Evolutionary conservation across 2,888 invertebrate species (phyloP).

Genomic region (Eilema depressum): DNA sequence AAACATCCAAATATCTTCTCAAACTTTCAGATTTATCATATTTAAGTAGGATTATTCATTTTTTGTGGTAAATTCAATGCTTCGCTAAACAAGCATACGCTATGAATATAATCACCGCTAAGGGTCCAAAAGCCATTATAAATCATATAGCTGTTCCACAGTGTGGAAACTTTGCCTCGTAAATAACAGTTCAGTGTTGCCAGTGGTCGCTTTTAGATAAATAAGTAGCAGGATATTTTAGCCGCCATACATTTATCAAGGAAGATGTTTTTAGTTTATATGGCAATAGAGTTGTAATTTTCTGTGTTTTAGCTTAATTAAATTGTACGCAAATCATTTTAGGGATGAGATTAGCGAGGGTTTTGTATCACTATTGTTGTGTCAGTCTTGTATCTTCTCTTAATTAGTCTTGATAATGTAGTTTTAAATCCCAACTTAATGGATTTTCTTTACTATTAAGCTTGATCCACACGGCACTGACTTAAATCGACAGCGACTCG

Average conservation of each 20-base stretch:
- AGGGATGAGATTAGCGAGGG: background rate
- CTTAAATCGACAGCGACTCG: no score
- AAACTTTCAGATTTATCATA: background rate
- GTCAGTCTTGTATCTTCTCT: no score
- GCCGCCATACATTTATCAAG: conserved; percentile 37
- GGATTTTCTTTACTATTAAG: no score
- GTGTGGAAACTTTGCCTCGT: conserved; percentile 69
- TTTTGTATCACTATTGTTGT: background rate
- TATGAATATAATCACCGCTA: conserved; percentile 39
- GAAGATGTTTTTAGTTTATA: conserved; percentile 47
- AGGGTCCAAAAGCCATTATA: conserved; percentile 61
- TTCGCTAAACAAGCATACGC: conserved; percentile 18
- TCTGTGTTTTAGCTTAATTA: conserved; percentile 6
- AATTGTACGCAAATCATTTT: background rate
- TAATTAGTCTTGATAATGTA: no score
- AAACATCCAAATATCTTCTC: no score
- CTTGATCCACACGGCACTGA: no score
- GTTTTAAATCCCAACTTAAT: no score
- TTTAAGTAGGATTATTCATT: background rate
- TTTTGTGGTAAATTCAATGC: conserved; percentile 2
- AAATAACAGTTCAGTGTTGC: conserved; percentile 68
- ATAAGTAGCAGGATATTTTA: conserved; percentile 57
- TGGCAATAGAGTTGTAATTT: conserved; percentile 13
- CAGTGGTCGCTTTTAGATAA: conserved; percentile 61
- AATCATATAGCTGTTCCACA: conserved; percentile 64